Conservation (phyloP, 2,113 vertebrate species). For the Corythaixoides concolor region DNA sequence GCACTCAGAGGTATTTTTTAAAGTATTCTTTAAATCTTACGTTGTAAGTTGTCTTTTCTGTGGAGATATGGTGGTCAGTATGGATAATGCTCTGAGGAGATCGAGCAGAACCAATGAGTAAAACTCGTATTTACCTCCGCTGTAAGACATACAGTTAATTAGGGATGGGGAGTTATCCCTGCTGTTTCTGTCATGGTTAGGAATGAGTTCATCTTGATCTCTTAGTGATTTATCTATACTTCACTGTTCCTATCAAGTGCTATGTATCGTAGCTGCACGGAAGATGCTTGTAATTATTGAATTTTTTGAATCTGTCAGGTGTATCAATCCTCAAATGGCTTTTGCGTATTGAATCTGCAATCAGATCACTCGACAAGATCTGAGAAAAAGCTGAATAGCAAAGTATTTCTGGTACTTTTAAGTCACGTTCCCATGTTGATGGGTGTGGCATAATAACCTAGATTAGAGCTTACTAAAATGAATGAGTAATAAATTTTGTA, state of each 20-base stretch:
- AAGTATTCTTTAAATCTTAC: background rate
- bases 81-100: background rate
- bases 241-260: background rate
- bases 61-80: background rate
- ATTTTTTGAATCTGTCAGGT: background rate
- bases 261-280: background rate
- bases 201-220: background rate
- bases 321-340: background rate
- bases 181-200: background rate
- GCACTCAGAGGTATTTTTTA: background rate
- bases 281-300: background rate
- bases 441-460: slow-evolving; percentile 56
- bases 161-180: background rate
- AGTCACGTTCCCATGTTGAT: slow-evolving; percentile 18
- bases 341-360: background rate
- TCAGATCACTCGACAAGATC: background rate
- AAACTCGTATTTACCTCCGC: background rate
- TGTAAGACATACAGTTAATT: background rate
- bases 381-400: slow-evolving; percentile 8
- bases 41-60: background rate
- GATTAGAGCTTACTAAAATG: background rate
- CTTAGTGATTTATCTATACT: background rate
- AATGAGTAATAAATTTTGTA: slow-evolving; percentile 37
- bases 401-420: slow-evolving; percentile 10
- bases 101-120: background rate